phyloP scores from a whole-genome alignment of 2,888 invertebrate species.

The Andrena marginata region DNA sequence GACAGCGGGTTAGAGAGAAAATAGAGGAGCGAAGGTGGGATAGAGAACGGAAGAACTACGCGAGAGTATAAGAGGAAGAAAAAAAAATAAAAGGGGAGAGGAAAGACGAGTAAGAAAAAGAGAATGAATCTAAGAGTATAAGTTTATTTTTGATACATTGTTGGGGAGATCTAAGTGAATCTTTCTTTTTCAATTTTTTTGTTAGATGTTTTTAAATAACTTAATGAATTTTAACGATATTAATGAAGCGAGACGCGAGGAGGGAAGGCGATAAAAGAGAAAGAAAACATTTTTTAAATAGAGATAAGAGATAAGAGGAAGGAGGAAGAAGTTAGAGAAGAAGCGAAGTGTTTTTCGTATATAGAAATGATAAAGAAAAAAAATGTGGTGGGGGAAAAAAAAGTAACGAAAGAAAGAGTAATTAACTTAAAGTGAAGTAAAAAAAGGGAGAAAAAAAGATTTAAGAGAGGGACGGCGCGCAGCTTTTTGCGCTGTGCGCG shows the following conservation, averaged over 20 bases:
- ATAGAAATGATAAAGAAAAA: conserved; percentile 54
- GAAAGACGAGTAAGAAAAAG: conserved; percentile 55
- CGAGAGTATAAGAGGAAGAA: conserved; percentile 27
- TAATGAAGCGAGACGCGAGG: conserved; percentile 66
- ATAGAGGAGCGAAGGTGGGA: conserved; percentile 29
- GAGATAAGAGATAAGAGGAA: conserved; percentile 52
- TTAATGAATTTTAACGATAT: conserved; percentile 84
- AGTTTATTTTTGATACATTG: conserved; percentile 85
- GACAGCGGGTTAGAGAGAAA: conserved; percentile 31
- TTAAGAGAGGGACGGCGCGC: conserved; percentile 71
- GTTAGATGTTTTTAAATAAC: conserved; percentile 83
- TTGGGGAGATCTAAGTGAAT: conserved; percentile 82
- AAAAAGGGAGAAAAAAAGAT: conserved; percentile 55
- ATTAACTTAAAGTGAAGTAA: conserved; percentile 25
- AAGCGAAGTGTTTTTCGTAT: conserved; percentile 66
- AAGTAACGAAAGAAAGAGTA: conserved; percentile 65
- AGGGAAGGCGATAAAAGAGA: conserved; percentile 65
- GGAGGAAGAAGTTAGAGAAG: conserved; percentile 39
- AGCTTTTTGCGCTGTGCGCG: conserved; percentile 81
- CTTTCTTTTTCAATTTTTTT: conserved; percentile 82
- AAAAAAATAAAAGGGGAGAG: conserved; percentile 46
- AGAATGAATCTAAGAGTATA: conserved; percentile 78
- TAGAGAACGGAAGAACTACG: conserved; percentile 22
- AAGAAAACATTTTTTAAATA: conserved; percentile 74
- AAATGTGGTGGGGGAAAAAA: conserved; percentile 26